Evolutionary conservation across 2,113 vertebrate genomes (phyloP), one percentile per base, ranked within the genome.

Genomic region (Oxygymnocypris stewartii): DNA sequence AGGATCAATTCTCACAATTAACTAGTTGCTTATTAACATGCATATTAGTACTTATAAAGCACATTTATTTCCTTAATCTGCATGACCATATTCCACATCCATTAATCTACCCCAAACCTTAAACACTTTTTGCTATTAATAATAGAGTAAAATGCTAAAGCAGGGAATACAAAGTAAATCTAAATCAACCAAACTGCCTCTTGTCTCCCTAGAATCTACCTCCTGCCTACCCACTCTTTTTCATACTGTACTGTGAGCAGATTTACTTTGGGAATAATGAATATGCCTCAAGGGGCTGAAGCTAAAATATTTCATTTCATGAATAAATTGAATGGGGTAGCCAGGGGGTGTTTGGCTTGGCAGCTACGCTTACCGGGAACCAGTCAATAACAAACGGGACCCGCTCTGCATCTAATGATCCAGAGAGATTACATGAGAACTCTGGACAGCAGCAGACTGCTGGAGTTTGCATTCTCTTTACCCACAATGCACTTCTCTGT

Each of bases 291-390:
- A 49, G 89, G 85, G 89, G 82, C 79, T 25, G 12, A 23, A 84
- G 84, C 31, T 74, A 75, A 88, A 85, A 90, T 83, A 87, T 83
- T 82, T 87, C 31, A 69, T 82, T 87, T 87, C 79, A 87, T 88
- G 85, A 88, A 90, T 90, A 88, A 87, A 87, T 87, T 84, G 78
- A 82, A 86, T 67, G 73, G 82, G 57, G 31, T 73, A 25, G 82
- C 87, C 57, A 35, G 87, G 82, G 89, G 87, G 82, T 79, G 87
- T 87, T 88, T 87, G 78, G 73, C 63, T 87, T 88, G 85, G 87
- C 82, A 82, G 47, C 28, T 11, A 10, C 35, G 37, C 61, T 86
- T 84, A 49, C 82, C 4, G 23, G 63, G 73, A 37, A 67, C 69
- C 40, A 82, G 87, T 90, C 89, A 85, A 87, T 90, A 87, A 88